A percentile compares a stretch with the other conserved stretches of the same genome.
phyloP scores from a whole-genome alignment of 2,113 vertebrate genomes.

The Gymnorhina tibicen region DNA sequence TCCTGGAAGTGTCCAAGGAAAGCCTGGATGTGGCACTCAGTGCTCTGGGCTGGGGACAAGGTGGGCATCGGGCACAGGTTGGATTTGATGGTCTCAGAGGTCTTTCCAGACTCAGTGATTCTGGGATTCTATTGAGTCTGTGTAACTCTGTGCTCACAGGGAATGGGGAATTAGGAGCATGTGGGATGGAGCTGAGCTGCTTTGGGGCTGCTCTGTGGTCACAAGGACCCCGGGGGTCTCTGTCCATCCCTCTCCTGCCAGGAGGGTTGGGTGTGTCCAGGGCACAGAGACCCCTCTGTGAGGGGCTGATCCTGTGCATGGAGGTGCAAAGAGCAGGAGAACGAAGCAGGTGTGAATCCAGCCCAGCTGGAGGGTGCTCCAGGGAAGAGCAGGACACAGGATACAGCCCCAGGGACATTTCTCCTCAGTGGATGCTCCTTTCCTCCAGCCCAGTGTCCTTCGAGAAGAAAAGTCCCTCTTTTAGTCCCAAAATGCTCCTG shows the following conservation, averaged over 20 bases:
- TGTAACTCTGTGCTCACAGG: fast-evolving
- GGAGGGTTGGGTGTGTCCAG: neutral
- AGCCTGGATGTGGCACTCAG: neutral
- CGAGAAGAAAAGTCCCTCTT: neutral
- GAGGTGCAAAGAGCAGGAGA: neutral
- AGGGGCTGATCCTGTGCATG: neutral
- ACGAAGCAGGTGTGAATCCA: neutral
- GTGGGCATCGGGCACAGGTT: fast-evolving
- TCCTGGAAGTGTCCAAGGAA: neutral
- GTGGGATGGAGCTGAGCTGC: neutral
- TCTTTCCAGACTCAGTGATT: neutral
- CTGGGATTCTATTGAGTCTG: neutral
- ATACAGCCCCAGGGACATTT: neutral
- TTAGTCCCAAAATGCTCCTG: neutral
- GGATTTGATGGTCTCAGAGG: neutral
- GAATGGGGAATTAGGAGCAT: neutral
- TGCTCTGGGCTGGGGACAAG: neutral
- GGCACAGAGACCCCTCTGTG: neutral
- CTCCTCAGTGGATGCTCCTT: neutral
- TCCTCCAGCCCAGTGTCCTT: neutral
- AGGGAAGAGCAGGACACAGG: neutral
- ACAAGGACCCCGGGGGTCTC: neutral
- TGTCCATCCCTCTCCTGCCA: neutral
- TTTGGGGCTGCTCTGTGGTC: neutral
- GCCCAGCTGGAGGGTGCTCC: neutral